These are phyloP conservation scores for Tiliacea aurago DNA, from an alignment of 2,888 invertebrate genomes.

Conservation along the genomic window DNA sequence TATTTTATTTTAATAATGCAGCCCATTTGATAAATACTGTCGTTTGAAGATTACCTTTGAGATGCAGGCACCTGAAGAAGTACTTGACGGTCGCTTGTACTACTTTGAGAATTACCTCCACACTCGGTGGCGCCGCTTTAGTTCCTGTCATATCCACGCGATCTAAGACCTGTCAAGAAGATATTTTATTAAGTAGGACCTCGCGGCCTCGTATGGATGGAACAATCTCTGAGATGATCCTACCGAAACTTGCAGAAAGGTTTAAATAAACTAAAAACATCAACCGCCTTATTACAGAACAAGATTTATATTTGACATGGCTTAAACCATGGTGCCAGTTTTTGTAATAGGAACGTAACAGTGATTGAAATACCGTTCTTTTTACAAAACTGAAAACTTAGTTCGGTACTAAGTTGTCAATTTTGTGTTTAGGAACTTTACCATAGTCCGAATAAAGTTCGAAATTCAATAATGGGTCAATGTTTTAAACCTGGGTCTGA, in stretches of 20 bases:
- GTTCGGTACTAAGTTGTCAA: too few species aligned
- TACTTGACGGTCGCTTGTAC: constrained; percentile 93
- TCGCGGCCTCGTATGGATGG: neutral
- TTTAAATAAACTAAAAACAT: neutral
- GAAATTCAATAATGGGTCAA: too few species aligned
- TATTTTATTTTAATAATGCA: neutral
- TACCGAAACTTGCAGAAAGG: neutral
- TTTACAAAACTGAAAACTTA: too few species aligned
- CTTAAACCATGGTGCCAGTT: too few species aligned
- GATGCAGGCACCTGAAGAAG: constrained; percentile 93
- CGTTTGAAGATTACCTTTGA: constrained; percentile 89
- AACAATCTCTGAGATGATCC: neutral
- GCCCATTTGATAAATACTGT: neutral
- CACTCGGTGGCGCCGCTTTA: constrained; percentile 90
- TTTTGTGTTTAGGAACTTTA: too few species aligned
- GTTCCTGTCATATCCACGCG: constrained; percentile 91
- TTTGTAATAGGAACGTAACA: too few species aligned
- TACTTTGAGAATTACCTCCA: constrained; percentile 92
- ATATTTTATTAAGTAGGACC: neutral
- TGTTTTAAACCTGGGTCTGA: too few species aligned
- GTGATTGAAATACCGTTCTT: too few species aligned
- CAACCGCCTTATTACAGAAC: too few species aligned
- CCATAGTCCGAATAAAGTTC: too few species aligned
- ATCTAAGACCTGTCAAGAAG: constrained; percentile 89
- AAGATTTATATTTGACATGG: too few species aligned